Evolutionary conservation across 2,888 invertebrate genomes (phyloP).

Genomic region (Nezara viridula): DNA sequence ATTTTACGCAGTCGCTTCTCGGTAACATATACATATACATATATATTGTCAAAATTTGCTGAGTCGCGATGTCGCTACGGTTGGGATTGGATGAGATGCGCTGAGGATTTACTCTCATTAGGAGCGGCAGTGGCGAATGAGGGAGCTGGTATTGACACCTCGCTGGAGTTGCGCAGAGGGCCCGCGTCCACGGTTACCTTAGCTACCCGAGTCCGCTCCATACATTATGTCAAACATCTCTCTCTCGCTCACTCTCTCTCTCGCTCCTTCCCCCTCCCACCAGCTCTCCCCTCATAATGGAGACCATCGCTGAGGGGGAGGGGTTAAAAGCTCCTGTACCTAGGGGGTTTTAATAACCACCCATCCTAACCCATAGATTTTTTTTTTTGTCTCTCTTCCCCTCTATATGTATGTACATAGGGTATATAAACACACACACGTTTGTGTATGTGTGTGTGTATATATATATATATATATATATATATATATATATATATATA

Average conservation of each 20-base stretch:
- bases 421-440: background rate
- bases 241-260: constrained; percentile 44
- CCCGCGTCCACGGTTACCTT: constrained; percentile 21
- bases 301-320: constrained; percentile 50
- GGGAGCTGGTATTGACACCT: constrained; percentile 32
- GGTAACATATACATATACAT: too few species aligned
- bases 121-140: background rate
- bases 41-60: background rate
- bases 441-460: background rate
- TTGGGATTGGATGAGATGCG: background rate
- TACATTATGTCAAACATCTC: constrained; percentile 39
- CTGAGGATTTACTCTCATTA: constrained; percentile 3
- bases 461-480: constrained; percentile 13
- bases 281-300: constrained; percentile 45
- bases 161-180: background rate
- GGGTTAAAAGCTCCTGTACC: constrained; percentile 28
- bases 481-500: background rate
- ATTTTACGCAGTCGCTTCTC: too few species aligned
- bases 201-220: constrained; percentile 21
- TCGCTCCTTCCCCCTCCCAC: constrained; percentile 60
- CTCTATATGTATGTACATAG: background rate
- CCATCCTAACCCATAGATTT: constrained; percentile 19
- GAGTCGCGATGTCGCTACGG: background rate
- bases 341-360: constrained; percentile 35
- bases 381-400: constrained; percentile 4